These are phyloP conservation scores for Epistrophe grossulariae DNA, from an alignment of 2,888 invertebrate species.

Conservation along the genomic window DNA sequence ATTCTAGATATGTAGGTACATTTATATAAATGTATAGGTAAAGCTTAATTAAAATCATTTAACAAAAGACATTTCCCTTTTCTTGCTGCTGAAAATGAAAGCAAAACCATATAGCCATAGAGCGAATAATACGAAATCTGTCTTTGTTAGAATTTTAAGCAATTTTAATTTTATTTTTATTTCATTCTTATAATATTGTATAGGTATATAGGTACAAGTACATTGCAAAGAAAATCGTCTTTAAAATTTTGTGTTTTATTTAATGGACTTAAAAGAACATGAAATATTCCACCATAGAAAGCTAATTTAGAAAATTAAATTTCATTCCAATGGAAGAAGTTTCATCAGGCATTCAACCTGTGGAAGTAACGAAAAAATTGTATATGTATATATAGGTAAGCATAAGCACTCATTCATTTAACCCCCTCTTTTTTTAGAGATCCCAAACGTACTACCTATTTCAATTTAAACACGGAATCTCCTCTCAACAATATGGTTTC, in stretches of 20 bases:
- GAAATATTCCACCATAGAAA: neutral
- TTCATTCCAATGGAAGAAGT: constrained; percentile 42
- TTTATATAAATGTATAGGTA: constrained; percentile 17
- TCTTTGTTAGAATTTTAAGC: constrained; percentile 23
- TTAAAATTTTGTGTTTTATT: constrained; percentile 34
- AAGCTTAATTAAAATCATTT: constrained; percentile 65
- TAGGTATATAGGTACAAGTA: neutral
- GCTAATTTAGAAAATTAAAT: constrained; percentile 72
- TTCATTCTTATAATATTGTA: constrained; percentile 1
- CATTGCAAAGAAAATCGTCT: neutral
- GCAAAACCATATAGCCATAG: neutral
- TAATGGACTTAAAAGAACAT: constrained; percentile 25
- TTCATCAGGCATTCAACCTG: constrained; percentile 12
- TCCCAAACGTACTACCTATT: constrained; percentile 70
- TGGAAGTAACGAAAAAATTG: constrained; percentile 3
- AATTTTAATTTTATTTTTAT: constrained; percentile 37
- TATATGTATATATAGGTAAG: neutral
- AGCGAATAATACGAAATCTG: constrained; percentile 8
- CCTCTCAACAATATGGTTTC: constrained; percentile 51
- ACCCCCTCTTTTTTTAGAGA: constrained; percentile 12
- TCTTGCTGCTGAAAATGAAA: constrained; percentile 29
- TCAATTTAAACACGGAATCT: constrained; percentile 66
- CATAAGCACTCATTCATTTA: constrained; percentile 47
- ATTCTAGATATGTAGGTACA: neutral
- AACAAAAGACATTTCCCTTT: constrained; percentile 41